Percentiles rank a stretch among this genome's conserved stretches.
Evolutionary conservation across 2,888 invertebrate genomes (phyloP).

Genomic region (Acanthosepion pharaonis): DNA sequence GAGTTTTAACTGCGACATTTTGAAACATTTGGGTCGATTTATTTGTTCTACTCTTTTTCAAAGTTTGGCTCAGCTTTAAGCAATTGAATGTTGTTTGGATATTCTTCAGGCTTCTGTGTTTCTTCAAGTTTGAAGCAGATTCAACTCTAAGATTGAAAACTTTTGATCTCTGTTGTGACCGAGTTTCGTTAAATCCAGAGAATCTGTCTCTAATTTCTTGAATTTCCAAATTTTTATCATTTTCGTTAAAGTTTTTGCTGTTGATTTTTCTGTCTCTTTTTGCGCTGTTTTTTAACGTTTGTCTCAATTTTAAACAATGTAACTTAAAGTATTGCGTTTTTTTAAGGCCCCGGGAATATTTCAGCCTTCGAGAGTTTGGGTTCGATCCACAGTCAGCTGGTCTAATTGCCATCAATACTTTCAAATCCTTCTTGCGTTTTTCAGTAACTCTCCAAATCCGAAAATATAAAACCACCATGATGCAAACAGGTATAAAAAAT

Average conservation of each 20-base stretch:
- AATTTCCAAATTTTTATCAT: conserved; percentile 67
- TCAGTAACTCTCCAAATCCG: conserved; percentile 97
- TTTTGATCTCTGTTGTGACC: conserved; percentile 59
- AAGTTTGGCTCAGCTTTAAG: not conserved
- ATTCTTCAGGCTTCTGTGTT: not conserved
- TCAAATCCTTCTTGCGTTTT: conserved; percentile 93
- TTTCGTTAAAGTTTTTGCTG: conserved; percentile 82
- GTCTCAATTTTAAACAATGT: not conserved
- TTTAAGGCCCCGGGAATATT: not conserved
- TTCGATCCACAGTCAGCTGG: conserved; percentile 51
- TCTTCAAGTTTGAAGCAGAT: not conserved
- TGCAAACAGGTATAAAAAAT: conserved; percentile 96
- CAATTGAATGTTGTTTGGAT: not conserved
- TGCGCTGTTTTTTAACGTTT: not conserved
- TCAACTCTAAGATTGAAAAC: conserved; percentile 50
- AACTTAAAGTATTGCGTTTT: not conserved
- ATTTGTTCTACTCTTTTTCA: not conserved
- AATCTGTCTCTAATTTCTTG: conserved; percentile 58
- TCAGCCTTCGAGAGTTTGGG: not conserved
- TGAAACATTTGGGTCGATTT: not conserved
- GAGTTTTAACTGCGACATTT: not conserved
- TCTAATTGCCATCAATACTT: conserved; percentile 72
- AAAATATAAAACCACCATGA: conserved; percentile 96
- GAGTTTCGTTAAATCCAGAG: conserved; percentile 54
- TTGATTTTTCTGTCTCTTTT: not conserved